Conservation (phyloP, 2,888 invertebrate species). For the Augochlorella aurata region DNA sequence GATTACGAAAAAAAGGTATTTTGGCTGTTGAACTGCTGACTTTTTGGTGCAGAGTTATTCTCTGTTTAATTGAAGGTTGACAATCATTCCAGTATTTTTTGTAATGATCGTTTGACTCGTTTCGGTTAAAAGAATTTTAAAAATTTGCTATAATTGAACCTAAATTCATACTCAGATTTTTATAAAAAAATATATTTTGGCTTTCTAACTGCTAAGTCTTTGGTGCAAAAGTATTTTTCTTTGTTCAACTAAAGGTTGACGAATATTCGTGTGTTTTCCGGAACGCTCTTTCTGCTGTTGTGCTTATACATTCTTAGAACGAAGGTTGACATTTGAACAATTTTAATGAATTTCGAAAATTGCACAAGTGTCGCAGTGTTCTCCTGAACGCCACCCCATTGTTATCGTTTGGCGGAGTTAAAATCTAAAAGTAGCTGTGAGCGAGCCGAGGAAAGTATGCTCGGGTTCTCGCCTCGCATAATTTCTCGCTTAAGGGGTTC, state of each 20-base stretch:
- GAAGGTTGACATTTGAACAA: background rate
- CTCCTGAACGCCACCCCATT: background rate
- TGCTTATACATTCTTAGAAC: background rate
- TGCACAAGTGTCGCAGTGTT: background rate
- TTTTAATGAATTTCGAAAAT: background rate
- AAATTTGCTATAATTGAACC: background rate
- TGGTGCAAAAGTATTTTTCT: background rate
- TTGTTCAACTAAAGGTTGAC: background rate
- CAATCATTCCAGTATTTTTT: background rate
- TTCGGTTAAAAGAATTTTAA: too few species aligned
- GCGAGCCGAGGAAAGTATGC: background rate
- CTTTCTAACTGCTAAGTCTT: background rate
- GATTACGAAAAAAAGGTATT: background rate
- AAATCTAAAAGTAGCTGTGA: background rate
- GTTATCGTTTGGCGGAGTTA: background rate
- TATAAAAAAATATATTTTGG: background rate
- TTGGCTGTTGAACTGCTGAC: background rate
- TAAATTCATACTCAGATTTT: background rate
- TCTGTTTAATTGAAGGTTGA: background rate
- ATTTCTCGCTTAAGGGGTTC: conserved; percentile 44
- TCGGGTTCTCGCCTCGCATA: conserved; percentile 29
- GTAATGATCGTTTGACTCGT: background rate
- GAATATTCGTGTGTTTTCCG: background rate
- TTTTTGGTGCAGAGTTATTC: background rate
- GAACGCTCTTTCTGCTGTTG: background rate